These are phyloP conservation scores for Chironomus striatipennis DNA, from an alignment of 1,140 invertebrate genomes.

Conservation along the genomic window DNA sequence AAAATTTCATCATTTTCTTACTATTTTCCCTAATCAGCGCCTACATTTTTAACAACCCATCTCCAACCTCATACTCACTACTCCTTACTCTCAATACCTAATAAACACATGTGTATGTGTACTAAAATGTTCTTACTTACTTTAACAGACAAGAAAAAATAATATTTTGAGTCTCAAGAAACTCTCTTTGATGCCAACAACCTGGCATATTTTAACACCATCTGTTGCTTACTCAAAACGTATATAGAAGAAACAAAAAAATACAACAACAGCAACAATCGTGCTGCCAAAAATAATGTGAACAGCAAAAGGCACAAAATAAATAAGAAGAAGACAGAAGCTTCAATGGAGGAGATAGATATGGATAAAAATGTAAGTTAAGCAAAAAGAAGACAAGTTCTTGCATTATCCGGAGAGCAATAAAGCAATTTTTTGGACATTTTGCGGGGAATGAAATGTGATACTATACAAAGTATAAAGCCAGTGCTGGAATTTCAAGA, in stretches of 20 bases:
- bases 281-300: neutral
- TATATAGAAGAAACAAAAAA: neutral
- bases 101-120: no score
- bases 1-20: no score
- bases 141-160: no score
- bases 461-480: neutral
- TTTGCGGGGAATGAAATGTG: neutral
- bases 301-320: neutral
- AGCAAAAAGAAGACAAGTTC: no score
- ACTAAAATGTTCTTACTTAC: no score
- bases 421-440: slow-evolving; percentile 4
- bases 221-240: neutral
- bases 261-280: neutral
- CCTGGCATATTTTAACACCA: slow-evolving; percentile 6
- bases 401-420: neutral
- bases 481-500: neutral
- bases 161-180: neutral
- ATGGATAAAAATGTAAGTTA: no score
- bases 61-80: no score
- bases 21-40: no score
- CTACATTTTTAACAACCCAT: no score
- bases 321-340: neutral
- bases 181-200: neutral
- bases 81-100: no score
- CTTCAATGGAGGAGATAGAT: no score